Evolutionary conservation across 2,113 vertebrate genomes (phyloP).

Genomic region (Ptychochromis oligacanthus): DNA sequence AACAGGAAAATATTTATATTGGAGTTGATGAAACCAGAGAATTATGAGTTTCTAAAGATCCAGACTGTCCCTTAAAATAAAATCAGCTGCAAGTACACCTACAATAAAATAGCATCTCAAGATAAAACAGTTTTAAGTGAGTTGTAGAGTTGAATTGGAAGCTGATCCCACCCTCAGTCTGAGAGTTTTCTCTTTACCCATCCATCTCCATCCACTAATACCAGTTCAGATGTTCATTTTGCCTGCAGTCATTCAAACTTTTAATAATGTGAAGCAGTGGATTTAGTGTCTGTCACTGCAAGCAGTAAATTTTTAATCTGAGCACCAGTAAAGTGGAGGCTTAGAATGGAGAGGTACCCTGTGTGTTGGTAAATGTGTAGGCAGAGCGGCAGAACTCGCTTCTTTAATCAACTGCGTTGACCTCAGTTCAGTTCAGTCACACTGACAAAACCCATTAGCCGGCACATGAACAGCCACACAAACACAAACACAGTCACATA

Average conservation of each 20-base stretch:
- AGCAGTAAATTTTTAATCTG: slow-evolving; percentile 62
- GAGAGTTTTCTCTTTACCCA: slow-evolving; percentile 26
- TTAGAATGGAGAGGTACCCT: slow-evolving; percentile 46
- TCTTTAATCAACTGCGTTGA: slow-evolving; percentile 57
- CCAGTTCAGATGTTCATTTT: slow-evolving; percentile 48
- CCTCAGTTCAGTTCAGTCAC: slow-evolving; percentile 63
- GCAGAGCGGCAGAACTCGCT: slow-evolving; percentile 31
- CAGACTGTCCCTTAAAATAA: not conserved
- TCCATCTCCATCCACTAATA: slow-evolving; percentile 54
- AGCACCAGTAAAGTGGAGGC: slow-evolving; percentile 47
- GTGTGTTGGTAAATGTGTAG: slow-evolving; percentile 31
- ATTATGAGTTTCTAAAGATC: not conserved
- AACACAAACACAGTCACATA: not conserved
- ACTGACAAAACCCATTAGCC: slow-evolving; percentile 63
- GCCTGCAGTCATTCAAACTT: slow-evolving; percentile 56
- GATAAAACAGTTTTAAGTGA: slow-evolving; percentile 18
- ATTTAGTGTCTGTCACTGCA: slow-evolving; percentile 61
- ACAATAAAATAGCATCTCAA: not conserved
- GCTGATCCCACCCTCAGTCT: slow-evolving; percentile 12
- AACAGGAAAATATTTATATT: not conserved
- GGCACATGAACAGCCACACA: slow-evolving; percentile 26
- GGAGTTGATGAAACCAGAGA: not conserved
- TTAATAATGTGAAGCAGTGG: slow-evolving; percentile 53
- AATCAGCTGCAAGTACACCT: slow-evolving; percentile 4
- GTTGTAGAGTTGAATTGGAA: not conserved